Conservation (phyloP, 2,888 invertebrate species). For the Nasonovia ribisnigri region DNA sequence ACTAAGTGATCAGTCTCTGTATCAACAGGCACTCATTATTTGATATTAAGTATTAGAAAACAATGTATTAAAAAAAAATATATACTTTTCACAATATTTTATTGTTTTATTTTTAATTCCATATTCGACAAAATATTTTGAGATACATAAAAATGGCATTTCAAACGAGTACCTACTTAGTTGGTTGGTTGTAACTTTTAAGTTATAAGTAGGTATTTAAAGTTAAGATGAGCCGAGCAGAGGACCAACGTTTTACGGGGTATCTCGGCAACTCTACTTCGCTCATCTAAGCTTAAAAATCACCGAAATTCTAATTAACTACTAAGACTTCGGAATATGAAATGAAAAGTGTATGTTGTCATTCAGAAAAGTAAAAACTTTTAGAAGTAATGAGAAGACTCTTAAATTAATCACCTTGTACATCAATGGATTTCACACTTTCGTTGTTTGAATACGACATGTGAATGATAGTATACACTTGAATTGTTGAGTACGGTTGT, state of each 20-base stretch:
- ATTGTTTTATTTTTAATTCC: not conserved
- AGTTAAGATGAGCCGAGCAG: not conserved
- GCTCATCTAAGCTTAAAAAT: not conserved
- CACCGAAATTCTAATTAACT: not conserved
- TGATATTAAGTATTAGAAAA: not conserved
- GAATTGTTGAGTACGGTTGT: not conserved
- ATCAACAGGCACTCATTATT: not conserved
- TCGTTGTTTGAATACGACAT: not conserved
- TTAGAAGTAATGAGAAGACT: not conserved
- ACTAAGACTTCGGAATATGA: not conserved
- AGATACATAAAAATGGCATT: not conserved
- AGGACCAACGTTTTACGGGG: not conserved
- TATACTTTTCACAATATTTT: not conserved
- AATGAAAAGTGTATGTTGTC: not conserved
- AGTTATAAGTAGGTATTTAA: not conserved
- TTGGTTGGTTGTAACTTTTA: not conserved
- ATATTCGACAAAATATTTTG: not conserved
- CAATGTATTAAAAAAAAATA: not conserved
- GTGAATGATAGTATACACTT: not conserved
- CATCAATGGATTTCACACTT: not conserved
- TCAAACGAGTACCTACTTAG: not conserved
- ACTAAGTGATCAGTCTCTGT: not conserved
- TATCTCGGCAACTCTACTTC: not conserved
- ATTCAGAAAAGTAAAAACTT: not conserved
- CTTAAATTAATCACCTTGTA: not conserved